Evolutionary conservation across 2,797 vertebrate genomes (phyloP).

Genomic region (Coreius guichenoti): DNA sequence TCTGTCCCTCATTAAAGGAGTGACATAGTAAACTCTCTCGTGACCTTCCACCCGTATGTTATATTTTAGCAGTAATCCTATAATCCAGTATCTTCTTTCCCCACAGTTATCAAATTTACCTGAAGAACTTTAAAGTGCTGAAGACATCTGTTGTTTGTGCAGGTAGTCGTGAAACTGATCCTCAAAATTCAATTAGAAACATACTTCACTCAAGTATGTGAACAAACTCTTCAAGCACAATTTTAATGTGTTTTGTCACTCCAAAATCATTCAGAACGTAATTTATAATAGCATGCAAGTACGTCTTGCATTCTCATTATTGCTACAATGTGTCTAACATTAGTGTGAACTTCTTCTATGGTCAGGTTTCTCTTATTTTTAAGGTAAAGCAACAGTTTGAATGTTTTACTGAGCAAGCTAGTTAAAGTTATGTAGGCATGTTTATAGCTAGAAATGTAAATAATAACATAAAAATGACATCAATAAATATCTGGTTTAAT

Average conservation of each 20-base stretch:
- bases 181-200: conserved; percentile 6
- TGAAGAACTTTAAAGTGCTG: not conserved
- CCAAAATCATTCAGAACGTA: not conserved
- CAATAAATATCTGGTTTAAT: not conserved
- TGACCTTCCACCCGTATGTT: not conserved
- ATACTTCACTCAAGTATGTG: not conserved
- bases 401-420: not conserved
- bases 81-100: not conserved
- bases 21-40: not conserved
- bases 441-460: not conserved
- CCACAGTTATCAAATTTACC: not conserved
- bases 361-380: not conserved
- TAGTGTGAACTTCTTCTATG: no score
- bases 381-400: not conserved
- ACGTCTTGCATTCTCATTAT: no score
- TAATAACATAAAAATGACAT: not conserved
- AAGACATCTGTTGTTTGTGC: conserved; percentile 20
- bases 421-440: not conserved
- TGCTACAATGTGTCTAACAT: no score
- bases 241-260: no score
- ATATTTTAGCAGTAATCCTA: not conserved
- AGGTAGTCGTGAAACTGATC: not conserved
- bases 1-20: not conserved
- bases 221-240: not conserved
- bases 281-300: not conserved